Conservation (phyloP, 2,113 vertebrate species). For the Tautogolabrus adspersus region DNA sequence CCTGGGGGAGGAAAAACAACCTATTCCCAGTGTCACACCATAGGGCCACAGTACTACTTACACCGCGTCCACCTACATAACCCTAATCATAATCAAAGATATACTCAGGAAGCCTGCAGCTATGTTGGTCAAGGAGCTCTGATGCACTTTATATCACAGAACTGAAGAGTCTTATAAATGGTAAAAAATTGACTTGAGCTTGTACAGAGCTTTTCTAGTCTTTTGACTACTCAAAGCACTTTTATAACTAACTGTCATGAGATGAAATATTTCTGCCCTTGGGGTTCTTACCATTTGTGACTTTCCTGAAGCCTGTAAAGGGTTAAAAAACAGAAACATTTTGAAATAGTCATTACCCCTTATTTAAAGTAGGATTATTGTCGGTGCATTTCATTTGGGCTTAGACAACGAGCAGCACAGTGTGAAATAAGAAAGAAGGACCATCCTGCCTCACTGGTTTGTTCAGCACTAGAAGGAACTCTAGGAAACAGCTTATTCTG, state of each 20-base stretch:
- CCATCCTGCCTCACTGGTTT: slow-evolving; percentile 57
- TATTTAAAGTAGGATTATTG: neutral
- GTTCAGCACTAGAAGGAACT: slow-evolving; percentile 68
- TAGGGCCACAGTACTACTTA: slow-evolving; percentile 64
- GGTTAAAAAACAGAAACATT: neutral
- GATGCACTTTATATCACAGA: slow-evolving; percentile 49
- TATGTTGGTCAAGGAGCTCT: slow-evolving; percentile 64
- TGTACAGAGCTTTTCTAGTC: no score
- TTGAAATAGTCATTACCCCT: neutral
- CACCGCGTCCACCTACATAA: slow-evolving; percentile 53
- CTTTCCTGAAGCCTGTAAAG: neutral
- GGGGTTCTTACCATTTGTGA: neutral
- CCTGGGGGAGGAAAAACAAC: slow-evolving; percentile 35
- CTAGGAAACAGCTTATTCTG: slow-evolving; percentile 68
- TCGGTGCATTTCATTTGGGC: slow-evolving; percentile 6
- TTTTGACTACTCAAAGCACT: no score
- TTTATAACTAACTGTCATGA: neutral
- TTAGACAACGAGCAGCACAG: slow-evolving; percentile 5
- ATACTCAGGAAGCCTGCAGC: slow-evolving; percentile 50
- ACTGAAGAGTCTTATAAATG: slow-evolving; percentile 30
- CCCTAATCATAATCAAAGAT: slow-evolving; percentile 59
- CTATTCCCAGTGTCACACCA: slow-evolving; percentile 26
- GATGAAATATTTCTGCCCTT: slow-evolving; percentile 10
- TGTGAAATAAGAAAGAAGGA: slow-evolving; percentile 29
- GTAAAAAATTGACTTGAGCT: no score